Base-by-base conservation (phyloP, 2,888 invertebrate species). In the Phytoseiulus persimilis region DNA sequence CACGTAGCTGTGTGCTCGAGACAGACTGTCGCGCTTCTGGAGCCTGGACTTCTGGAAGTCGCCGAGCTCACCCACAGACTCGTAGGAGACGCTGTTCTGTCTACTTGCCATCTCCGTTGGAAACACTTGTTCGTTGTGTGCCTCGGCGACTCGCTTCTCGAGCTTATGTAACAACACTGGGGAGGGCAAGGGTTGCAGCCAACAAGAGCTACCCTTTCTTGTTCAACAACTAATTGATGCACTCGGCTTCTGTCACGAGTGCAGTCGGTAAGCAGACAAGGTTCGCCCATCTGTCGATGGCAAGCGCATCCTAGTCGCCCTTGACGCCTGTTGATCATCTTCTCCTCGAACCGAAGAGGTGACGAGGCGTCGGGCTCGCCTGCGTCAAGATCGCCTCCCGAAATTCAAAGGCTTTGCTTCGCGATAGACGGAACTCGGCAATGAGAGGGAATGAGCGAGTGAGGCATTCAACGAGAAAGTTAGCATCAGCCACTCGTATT, bases 1-100 rank as follows among this genome's bases (percentile, higher is more conserved):
- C 33, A 87, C 33, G 14, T 87, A 87, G 87, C 87, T 87, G 23
- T 87, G 87, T 31, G 18, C 28, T 33, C 31, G 83, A 31, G 83
- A 28, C 2, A 32, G 31, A 33, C 87, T 87, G 32, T n/a, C 31
- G 0, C 87, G 87, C 31, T 31, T 87, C 33, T 87, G 87, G 31
- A 32, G 33, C 6, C 5, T 6, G 5, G 87, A 65, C 65, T 65
- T 65, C 65, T 65, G 65, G 65, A 65, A 65, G 65, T 65, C 65
- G 18, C 65, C 28, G 28, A 65, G 65, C 1, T 65, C 65, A 65
- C 65, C 65, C 5, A 28, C 28, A 65, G 65, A 65, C 28, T 65
- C 65, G 65, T 3, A 65, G 23, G 65, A 65, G 65, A 65, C 5
- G 65, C 65, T 65, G 65, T 65, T 65, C 65, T 65, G 65, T 28